Evolutionary conservation across 1,140 invertebrate genomes (phyloP).

Genomic region (Drosophila watanabei): DNA sequence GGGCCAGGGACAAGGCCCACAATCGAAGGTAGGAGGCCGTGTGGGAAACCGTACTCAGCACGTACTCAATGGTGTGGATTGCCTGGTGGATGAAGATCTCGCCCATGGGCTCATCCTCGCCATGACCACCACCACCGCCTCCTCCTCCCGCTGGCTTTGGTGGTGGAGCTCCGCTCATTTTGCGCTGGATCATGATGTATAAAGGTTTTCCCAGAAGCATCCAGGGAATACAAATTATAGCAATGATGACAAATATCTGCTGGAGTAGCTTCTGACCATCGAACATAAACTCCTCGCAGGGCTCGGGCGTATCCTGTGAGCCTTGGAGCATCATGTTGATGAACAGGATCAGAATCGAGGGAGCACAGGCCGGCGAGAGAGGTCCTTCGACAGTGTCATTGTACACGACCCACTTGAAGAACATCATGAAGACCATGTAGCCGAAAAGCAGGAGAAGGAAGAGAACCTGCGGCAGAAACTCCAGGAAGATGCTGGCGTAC

Average conservation of each 20-base stretch:
- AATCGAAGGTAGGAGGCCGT: conserved; percentile 98
- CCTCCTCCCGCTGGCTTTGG: conserved; percentile 11
- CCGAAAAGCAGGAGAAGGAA: conserved; percentile 97
- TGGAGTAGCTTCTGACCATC: conserved; percentile 91
- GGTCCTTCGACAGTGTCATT: conserved; percentile 86
- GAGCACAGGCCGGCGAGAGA: conserved; percentile 90
- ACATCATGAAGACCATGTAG: conserved; percentile 97
- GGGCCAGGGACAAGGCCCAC: conserved; percentile 98
- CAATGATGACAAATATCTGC: conserved; percentile 90
- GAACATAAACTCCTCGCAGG: conserved; percentile 92
- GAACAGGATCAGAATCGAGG: conserved; percentile 94
- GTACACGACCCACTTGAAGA: conserved; percentile 96
- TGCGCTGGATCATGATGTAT: conserved; percentile 86
- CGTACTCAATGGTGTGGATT: conserved; percentile 99
- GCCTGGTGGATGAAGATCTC: conserved; percentile 96
- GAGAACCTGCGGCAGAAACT: conserved; percentile 97
- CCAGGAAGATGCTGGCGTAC: conserved; percentile 92
- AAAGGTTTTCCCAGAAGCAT: conserved; percentile 97
- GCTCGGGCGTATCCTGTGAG: conserved; percentile 85
- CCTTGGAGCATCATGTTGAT: conserved; percentile 96
- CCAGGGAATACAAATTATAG: conserved; percentile 94
- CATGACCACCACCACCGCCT: conserved; percentile 62
- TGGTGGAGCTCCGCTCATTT: conserved; percentile 14
- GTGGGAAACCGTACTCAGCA: conserved; percentile 97
- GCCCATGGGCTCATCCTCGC: conserved; percentile 90